Conservation (phyloP, 2,113 vertebrate species). For the Neogobius melanostomus region DNA sequence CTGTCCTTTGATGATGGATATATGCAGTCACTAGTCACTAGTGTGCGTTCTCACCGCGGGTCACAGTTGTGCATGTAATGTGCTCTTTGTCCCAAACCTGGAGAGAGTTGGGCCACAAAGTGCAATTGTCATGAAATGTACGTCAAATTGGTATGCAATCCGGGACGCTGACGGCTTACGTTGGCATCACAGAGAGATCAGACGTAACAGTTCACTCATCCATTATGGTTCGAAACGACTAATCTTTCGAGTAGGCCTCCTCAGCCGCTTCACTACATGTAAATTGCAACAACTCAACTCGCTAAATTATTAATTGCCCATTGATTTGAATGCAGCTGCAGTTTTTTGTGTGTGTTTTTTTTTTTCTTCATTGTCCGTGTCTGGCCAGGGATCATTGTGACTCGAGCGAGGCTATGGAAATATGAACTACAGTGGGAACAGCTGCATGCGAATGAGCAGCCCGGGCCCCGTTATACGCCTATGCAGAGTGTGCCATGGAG, state of each 20-base stretch:
- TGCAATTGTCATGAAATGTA: too few species aligned
- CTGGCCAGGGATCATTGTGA: constrained; percentile 34
- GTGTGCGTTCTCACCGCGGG: too few species aligned
- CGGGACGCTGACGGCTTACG: too few species aligned
- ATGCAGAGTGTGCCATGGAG: constrained; percentile 45
- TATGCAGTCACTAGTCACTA: too few species aligned
- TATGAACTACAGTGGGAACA: constrained; percentile 48
- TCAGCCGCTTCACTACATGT: background rate
- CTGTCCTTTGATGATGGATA: too few species aligned
- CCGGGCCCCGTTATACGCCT: constrained; percentile 34
- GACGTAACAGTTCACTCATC: background rate
- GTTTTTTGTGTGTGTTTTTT: constrained; percentile 9
- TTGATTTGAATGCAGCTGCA: constrained; percentile 47
- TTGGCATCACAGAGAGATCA: too few species aligned
- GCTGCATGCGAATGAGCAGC: constrained; percentile 56
- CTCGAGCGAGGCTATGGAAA: constrained; percentile 31
- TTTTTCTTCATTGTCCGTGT: constrained; percentile 35
- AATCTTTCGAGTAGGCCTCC: too few species aligned
- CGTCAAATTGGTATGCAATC: too few species aligned
- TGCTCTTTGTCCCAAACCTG: too few species aligned
- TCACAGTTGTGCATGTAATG: too few species aligned
- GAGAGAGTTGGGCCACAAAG: too few species aligned
- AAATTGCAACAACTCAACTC: constrained; percentile 23
- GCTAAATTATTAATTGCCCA: constrained; percentile 39
- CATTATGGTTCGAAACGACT: background rate